Evolutionary conservation across 2,113 vertebrate genomes (phyloP), one percentile per base, ranked within the genome.

Genomic region (Eptesicus fuscus): DNA sequence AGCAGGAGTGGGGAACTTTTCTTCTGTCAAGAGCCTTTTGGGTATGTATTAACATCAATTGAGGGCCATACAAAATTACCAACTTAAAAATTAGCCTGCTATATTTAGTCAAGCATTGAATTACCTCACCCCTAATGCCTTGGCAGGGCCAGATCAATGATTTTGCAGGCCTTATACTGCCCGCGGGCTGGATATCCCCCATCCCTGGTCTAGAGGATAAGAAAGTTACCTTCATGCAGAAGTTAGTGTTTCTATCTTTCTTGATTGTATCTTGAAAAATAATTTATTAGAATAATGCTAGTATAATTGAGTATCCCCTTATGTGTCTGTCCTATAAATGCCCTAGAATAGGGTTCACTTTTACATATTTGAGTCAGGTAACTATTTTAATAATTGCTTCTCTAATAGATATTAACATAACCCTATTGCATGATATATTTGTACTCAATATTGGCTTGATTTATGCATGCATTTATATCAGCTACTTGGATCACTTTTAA

Each of bases 401-500:
- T 83, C 35, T 3, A 83, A 63, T 87, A 78, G 7, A 63, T 80
- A 42, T 91, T 79, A 93, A 73, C 23, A 47, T 42, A 88, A 84
- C 56, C 78, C 28, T 35, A 70, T 69, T 44, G 9, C 28, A 63
- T 35, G 9, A 83, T 59, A 61, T 69, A 35, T 79, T 42, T 79
- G 47, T 53, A 59, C 9, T 93, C 53, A 96, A 37, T 83, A 93
- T 91, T 70, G 88, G 23, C 44, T 79, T 93, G 56, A 74, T 69
- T 61, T 90, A 44, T 74, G 40, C 53, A 79, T 79, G 22, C 30
- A 42, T 94, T 90, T 83, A 40, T 70, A 65, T 83, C 40, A 87
- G 47, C 51, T 73, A 79, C 44, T 83, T 90, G 28, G 65, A 82
- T 83, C 94, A 71, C 78, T 93, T 88, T 80, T 76, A 83, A 94